Conservation (phyloP, 2,797 vertebrate species). For the Huso huso region DNA sequence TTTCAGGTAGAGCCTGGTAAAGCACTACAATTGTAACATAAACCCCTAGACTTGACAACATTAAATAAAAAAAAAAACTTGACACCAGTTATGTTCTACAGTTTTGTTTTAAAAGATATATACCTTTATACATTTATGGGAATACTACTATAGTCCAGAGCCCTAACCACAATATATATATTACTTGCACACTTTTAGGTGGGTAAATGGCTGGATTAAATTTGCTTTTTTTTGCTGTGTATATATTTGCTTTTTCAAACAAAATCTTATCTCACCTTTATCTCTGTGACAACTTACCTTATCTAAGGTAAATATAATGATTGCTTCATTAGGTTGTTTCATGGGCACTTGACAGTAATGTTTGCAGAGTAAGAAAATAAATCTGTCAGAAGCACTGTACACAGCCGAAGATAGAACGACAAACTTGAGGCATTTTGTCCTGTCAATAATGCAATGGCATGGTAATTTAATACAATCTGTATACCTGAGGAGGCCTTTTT, state of each 20-base stretch:
- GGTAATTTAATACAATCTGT: slow-evolving; percentile 56
- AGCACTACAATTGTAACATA: too few species aligned
- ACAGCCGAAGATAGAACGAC: slow-evolving; percentile 27
- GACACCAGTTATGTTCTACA: too few species aligned
- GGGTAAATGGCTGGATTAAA: not conserved
- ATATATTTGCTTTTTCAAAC: slow-evolving; percentile 56
- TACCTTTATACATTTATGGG: too few species aligned
- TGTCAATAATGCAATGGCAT: slow-evolving; percentile 33
- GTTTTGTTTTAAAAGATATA: too few species aligned
- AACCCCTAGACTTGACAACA: too few species aligned
- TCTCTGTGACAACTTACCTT: slow-evolving; percentile 73
- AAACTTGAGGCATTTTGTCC: slow-evolving; percentile 48
- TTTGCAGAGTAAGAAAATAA: slow-evolving; percentile 64
- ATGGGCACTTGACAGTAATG: slow-evolving; percentile 60
- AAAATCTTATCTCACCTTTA: slow-evolving; percentile 59
- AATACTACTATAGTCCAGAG: too few species aligned
- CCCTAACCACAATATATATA: too few species aligned
- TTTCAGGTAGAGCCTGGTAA: too few species aligned
- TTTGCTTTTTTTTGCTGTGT: too few species aligned
- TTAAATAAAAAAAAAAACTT: too few species aligned
- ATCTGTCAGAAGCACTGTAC: slow-evolving; percentile 45
- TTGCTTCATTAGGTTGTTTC: slow-evolving; percentile 76
- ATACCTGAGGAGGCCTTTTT: slow-evolving; percentile 45
- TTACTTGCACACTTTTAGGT: not conserved
- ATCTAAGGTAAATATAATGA: slow-evolving; percentile 92